Percentiles rank a stretch among this genome's conserved stretches.
phyloP scores from a whole-genome alignment of 2,797 vertebrate genomes.

The Nannoperca australis region DNA sequence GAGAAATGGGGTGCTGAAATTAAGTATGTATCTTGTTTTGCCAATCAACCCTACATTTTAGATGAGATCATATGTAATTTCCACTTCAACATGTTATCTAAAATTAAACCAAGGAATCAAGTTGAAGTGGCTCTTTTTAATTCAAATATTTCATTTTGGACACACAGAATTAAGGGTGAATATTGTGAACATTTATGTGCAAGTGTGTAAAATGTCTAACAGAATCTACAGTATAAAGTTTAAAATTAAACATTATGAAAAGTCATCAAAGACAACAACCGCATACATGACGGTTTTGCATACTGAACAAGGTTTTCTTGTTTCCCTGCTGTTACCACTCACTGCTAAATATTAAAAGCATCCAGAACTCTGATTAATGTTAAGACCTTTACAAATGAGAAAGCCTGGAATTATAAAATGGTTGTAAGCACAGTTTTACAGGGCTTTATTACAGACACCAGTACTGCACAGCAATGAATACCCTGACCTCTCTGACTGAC shows the following conservation, averaged over 20 bases:
- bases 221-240: background rate
- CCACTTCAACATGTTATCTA: background rate
- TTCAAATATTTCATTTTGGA: background rate
- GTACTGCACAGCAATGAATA: background rate
- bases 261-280: background rate
- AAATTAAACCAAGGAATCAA: background rate
- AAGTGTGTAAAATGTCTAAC: background rate
- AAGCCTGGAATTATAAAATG: slow-evolving; percentile 5
- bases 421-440: background rate
- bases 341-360: slow-evolving; percentile 3
- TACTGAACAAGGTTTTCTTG: background rate
- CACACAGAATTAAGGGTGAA: background rate
- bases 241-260: too few species aligned
- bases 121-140: background rate
- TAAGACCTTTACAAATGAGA: slow-evolving; percentile 27
- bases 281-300: background rate
- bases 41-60: background rate
- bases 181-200: background rate
- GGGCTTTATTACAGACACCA: background rate
- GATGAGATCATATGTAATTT: background rate
- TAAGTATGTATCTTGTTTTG: background rate
- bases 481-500: slow-evolving; percentile 33
- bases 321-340: slow-evolving; percentile 4
- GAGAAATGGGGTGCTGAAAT: background rate
- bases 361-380: slow-evolving; percentile 22